Percentiles rank a stretch among this genome's conserved stretches.
Evolutionary conservation across 2,797 vertebrate genomes (phyloP).

Genomic region (Carduelis carduelis): DNA sequence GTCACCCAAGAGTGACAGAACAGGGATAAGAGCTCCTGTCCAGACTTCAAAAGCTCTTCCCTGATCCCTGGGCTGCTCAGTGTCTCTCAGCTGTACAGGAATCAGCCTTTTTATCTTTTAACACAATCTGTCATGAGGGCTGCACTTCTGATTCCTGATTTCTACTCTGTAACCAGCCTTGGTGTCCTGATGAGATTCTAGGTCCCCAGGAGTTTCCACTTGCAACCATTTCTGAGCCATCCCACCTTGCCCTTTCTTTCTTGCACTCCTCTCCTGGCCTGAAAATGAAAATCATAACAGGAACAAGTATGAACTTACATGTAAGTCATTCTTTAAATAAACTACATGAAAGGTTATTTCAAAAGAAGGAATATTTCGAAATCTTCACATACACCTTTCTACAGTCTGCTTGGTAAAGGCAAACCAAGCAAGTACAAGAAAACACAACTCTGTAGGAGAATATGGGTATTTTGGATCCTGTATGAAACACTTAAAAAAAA

Average conservation of each 20-base stretch:
- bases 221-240: not conserved
- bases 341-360: not conserved
- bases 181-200: not conserved
- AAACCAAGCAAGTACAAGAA: not conserved
- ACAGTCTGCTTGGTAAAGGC: not conserved
- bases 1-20: not conserved
- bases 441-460: not conserved
- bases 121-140: not conserved
- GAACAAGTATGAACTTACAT: fast-evolving
- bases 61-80: not conserved
- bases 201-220: not conserved
- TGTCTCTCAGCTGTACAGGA: not conserved
- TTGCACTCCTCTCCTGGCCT: not conserved
- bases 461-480: not conserved
- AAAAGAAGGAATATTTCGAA: not conserved
- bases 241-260: not conserved
- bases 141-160: not conserved
- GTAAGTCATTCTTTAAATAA: not conserved
- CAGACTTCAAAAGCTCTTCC: constrained; percentile 12
- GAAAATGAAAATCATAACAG: not conserved
- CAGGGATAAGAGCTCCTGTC: not conserved
- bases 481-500: not conserved
- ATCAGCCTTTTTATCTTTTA: not conserved
- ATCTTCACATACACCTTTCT: not conserved
- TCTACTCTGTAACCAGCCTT: not conserved